A percentile compares a stretch with the other conserved stretches of the same genome.
Conservation (phyloP, 2,888 invertebrate genomes). For the Protonemura montana region DNA sequence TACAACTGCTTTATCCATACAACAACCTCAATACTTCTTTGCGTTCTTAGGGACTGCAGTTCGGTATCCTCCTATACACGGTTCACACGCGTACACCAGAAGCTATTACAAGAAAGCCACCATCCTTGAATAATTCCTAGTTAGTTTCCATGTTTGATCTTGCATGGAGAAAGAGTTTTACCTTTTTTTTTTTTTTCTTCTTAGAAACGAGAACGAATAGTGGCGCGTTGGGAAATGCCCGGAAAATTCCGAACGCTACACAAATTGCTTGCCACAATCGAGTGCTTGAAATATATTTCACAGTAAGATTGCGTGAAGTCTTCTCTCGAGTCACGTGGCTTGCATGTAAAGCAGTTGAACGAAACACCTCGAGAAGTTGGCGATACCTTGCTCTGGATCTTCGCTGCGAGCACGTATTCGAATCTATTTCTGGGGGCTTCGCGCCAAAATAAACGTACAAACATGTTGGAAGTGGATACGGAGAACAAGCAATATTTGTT, state of each 20-base stretch:
- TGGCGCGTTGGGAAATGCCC: too few relatives aligned
- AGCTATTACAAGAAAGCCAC: neutral
- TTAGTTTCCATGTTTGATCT: conserved; percentile 4
- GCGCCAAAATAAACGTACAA: too few relatives aligned
- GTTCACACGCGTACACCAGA: neutral
- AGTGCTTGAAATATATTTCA: neutral
- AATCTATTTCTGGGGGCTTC: neutral
- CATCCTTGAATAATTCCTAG: neutral
- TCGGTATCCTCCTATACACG: neutral
- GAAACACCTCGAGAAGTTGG: neutral
- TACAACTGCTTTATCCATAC: too few relatives aligned
- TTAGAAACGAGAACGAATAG: neutral
- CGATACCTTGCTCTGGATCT: neutral
- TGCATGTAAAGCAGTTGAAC: neutral
- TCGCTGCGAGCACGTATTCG: neutral
- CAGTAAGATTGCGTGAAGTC: neutral
- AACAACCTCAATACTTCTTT: too few relatives aligned
- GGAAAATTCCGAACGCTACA: neutral
- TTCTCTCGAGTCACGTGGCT: neutral
- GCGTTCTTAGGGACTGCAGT: too few relatives aligned
- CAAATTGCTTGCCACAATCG: neutral
- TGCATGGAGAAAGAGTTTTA: neutral
- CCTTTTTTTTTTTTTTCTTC: too few relatives aligned
- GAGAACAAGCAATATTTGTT: too few relatives aligned
- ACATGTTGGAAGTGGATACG: too few relatives aligned